phyloP scores from a whole-genome alignment of 2,113 vertebrate genomes.

The Xiphorhynchus elegans region DNA sequence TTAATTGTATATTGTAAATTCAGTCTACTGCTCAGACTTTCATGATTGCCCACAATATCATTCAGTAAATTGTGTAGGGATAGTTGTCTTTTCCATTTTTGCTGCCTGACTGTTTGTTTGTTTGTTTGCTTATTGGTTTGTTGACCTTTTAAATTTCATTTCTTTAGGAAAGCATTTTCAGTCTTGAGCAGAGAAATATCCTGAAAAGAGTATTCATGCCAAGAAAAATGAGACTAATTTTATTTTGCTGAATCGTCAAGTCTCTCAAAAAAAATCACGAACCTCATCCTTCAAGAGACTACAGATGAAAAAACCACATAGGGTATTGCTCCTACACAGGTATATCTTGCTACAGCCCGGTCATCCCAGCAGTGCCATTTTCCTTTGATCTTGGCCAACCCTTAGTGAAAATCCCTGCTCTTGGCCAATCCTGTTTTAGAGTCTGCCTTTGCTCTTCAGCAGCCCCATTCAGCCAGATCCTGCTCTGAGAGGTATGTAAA shows the following conservation, averaged over 20 bases:
- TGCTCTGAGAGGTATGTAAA: background rate
- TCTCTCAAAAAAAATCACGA: background rate
- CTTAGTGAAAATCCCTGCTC: background rate
- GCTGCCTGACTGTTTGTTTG: background rate
- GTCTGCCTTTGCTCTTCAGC: background rate
- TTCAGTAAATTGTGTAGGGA: background rate
- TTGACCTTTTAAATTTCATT: background rate
- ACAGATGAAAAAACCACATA: background rate
- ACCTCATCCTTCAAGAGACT: background rate
- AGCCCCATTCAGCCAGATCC: background rate
- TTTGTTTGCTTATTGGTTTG: background rate
- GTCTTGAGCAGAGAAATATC: background rate
- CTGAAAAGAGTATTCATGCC: background rate
- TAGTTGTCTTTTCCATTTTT: background rate
- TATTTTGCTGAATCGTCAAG: background rate
- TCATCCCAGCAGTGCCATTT: background rate
- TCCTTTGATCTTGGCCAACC: background rate
- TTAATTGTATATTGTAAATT: background rate
- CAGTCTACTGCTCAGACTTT: background rate
- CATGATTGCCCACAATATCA: background rate
- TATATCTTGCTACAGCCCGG: background rate
- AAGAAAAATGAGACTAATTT: slow-evolving; percentile 27
- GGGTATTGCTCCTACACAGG: background rate
- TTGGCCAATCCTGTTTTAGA: background rate
- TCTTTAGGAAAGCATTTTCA: background rate